Percentiles rank a stretch among this genome's conserved stretches.
These are phyloP conservation scores for Dynastes maya DNA, from an alignment of 2,888 invertebrate genomes.

Conservation along the genomic window DNA sequence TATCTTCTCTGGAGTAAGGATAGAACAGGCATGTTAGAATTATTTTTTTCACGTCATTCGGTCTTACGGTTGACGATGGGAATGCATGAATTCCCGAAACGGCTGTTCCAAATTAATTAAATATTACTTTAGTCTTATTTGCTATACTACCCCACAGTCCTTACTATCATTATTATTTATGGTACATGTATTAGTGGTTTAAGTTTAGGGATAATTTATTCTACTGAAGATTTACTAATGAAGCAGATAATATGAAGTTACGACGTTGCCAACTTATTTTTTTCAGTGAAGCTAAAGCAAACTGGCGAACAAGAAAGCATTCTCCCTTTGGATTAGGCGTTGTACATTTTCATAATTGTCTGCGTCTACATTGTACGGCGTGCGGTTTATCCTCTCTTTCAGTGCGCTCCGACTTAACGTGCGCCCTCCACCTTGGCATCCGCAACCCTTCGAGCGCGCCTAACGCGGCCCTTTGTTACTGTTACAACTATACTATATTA, in stretches of 20 bases:
- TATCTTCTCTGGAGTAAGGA: no score
- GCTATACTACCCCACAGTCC: no score
- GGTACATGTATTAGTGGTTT: no score
- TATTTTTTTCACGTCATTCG: no score
- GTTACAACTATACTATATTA: slow-evolving; percentile 44
- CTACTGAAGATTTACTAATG: no score
- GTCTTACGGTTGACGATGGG: no score
- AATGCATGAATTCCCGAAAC: no score
- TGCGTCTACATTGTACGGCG: slow-evolving; percentile 10
- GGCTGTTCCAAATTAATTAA: no score
- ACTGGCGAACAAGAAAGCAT: slow-evolving; percentile 7
- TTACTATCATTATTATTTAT: no score
- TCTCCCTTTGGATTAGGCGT: slow-evolving; percentile 18
- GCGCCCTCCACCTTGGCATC: slow-evolving; percentile 4
- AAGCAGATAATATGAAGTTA: neutral
- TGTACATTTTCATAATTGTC: slow-evolving; percentile 31
- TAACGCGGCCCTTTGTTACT: slow-evolving; percentile 24
- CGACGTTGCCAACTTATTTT: neutral
- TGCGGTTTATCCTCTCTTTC: slow-evolving; percentile 26
- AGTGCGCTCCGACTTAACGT: neutral
- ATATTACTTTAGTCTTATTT: no score
- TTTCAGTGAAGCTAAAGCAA: neutral
- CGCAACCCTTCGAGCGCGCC: slow-evolving; percentile 11
- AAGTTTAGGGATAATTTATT: no score
- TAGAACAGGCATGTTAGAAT: no score